Evolutionary conservation across 2,888 invertebrate species (phyloP), one percentile per base, ranked within the genome.

Genomic region (Limnephilus auricula): DNA sequence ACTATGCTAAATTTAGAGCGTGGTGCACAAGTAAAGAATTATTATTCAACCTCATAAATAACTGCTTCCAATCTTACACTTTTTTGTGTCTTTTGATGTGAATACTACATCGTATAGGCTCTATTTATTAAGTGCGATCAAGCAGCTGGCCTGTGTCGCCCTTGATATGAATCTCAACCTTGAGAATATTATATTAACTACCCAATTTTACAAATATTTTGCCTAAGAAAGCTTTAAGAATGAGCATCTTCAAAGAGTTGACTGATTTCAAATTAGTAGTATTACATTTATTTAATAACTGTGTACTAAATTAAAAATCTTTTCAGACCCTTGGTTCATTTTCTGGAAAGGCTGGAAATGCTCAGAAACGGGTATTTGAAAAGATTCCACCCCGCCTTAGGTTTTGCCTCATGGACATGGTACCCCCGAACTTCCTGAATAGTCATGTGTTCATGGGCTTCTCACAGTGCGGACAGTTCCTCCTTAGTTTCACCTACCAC

Each of bases 371-470:
- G 94, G 94, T 96, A 83, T 96, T 96, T 94, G 97, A 96, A 92
- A 94, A 94, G 92, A 96, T 97, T 94, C 97, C 97, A 93, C 96
- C 95, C 90, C 95, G 97, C 93, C 94, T 97, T 92, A 95, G 96
- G 79, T 96, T 97, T 94, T 97, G 96, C 94, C 96, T 97, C 92
- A 96, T 96, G 95, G 97, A 97, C 93, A 96, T 97, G 88, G 96
- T 97, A 91, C 96, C 96, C 30, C 95, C 95, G 93, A 95, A 95
- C 83, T 96, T 95, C 93, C 94, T 96, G 90, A 95, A 95, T 93
- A 98, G 98, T 93, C 99, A 99, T 95, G 97, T 99, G 93, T 98
- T 98, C 94, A 98, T 99, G 97, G 99, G 99, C 12, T 97, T 99
- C 94, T 98, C 98, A n/a, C 97, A 98, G 94, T 99, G 99, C 95